Conservation (phyloP, 2,797 vertebrate species). For the Esox masquinongy region DNA sequence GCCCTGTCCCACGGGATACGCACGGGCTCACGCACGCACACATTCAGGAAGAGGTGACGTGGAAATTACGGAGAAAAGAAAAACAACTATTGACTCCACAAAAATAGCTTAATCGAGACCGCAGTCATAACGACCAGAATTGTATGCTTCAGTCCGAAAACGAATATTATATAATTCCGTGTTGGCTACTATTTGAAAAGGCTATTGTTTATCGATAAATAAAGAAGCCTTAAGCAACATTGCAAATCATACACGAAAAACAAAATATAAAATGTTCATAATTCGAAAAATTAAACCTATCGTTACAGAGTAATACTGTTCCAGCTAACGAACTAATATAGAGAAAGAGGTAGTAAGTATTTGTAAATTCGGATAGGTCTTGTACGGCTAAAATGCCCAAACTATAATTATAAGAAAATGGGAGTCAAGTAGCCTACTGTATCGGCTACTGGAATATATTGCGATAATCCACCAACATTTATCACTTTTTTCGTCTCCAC, state of each 20-base stretch:
- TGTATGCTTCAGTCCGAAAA: neutral
- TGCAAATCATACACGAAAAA: neutral
- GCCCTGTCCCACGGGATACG: constrained; percentile 80
- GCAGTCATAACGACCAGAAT: neutral
- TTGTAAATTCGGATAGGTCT: neutral
- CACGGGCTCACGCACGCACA: neutral
- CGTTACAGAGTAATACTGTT: neutral
- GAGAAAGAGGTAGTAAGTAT: neutral
- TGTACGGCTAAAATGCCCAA: neutral
- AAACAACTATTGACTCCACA: neutral
- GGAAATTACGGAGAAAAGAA: neutral
- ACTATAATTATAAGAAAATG: neutral
- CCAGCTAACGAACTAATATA: neutral
- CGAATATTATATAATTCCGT: neutral
- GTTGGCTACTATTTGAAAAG: neutral
- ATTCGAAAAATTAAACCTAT: neutral
- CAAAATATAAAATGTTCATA: neutral
- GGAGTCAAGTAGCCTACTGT: too few species aligned
- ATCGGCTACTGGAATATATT: too few species aligned
- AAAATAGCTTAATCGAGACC: neutral
- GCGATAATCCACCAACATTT: too few species aligned
- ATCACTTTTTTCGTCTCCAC: too few species aligned
- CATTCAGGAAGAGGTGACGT: neutral
- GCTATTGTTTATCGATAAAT: neutral
- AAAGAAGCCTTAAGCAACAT: neutral